Conservation (phyloP, 2,888 invertebrate species). For the Cosmia pyralina region DNA sequence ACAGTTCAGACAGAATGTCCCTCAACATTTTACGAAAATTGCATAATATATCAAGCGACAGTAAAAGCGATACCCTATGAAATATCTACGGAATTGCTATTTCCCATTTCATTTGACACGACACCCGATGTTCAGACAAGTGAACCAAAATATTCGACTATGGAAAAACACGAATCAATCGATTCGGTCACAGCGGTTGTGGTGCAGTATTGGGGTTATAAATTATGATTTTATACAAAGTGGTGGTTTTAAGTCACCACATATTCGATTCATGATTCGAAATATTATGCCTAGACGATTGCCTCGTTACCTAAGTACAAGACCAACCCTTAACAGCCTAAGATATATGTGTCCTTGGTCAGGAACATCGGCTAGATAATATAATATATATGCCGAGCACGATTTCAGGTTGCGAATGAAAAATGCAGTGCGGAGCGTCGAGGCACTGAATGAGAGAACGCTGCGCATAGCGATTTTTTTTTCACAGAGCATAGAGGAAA, state of each 20-base stretch:
- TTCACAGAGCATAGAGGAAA: conserved; percentile 74
- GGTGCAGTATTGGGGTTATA: conserved; percentile 25
- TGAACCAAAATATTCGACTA: conserved; percentile 64
- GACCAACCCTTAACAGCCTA: conserved; percentile 25
- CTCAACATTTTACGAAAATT: conserved; percentile 44
- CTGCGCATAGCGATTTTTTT: conserved; percentile 77
- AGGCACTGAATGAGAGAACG: conserved; percentile 81
- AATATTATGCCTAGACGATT: background rate
- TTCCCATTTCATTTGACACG: conserved; percentile 76
- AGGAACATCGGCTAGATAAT: conserved; percentile 55
- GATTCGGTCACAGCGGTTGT: conserved; percentile 37
- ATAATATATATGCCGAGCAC: conserved; percentile 73
- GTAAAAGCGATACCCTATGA: conserved; percentile 60
- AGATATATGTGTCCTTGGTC: conserved; percentile 47
- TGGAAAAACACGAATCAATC: conserved; percentile 56
- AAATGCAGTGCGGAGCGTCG: conserved; percentile 81
- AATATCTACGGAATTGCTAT: conserved; percentile 71
- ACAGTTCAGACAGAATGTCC: conserved; percentile 7
- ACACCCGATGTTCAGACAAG: conserved; percentile 70
- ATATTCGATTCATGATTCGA: background rate
- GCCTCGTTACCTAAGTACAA: conserved; percentile 3
- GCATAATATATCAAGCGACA: conserved; percentile 48
- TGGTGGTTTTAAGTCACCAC: too few relatives aligned
- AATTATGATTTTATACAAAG: conserved; percentile 29
- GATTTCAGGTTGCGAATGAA: conserved; percentile 81